Evolutionary conservation across 2,113 vertebrate genomes (phyloP).

Genomic region (Apteryx owenii): DNA sequence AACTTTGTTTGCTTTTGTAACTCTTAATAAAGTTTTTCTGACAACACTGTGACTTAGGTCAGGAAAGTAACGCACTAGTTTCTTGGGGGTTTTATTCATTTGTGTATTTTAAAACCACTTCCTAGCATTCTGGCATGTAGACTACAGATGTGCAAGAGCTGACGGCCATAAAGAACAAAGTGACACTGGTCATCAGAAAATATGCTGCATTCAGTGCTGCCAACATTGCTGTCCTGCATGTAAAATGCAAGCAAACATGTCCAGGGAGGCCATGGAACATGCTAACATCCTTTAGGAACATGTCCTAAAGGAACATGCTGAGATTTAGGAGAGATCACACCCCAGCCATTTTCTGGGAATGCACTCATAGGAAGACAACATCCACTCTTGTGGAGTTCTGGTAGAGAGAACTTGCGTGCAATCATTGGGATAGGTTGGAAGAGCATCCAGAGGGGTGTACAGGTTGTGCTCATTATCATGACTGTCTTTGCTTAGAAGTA

Average conservation of each 20-base stretch:
- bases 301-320: not conserved
- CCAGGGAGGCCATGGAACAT: not conserved
- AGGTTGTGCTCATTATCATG: not conserved
- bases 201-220: fast-evolving
- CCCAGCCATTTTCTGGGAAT: not conserved
- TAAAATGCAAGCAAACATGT: not conserved
- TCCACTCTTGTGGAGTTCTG: not conserved
- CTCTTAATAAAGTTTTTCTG: not conserved
- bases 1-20: not conserved
- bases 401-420: too few species aligned
- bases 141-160: not conserved
- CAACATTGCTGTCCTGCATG: not conserved
- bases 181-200: not conserved
- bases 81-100: fast-evolving
- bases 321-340: not conserved
- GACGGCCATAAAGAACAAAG: not conserved
- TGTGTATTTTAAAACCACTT: not conserved
- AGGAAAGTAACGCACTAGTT: not conserved
- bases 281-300: not conserved
- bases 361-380: fast-evolving
- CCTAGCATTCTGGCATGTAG: not conserved
- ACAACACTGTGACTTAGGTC: not conserved
- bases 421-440: not conserved
- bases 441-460: not conserved
- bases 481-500: not conserved